phyloP scores from a whole-genome alignment of 2,888 invertebrate genomes.

The Cheilosia vulpina region DNA sequence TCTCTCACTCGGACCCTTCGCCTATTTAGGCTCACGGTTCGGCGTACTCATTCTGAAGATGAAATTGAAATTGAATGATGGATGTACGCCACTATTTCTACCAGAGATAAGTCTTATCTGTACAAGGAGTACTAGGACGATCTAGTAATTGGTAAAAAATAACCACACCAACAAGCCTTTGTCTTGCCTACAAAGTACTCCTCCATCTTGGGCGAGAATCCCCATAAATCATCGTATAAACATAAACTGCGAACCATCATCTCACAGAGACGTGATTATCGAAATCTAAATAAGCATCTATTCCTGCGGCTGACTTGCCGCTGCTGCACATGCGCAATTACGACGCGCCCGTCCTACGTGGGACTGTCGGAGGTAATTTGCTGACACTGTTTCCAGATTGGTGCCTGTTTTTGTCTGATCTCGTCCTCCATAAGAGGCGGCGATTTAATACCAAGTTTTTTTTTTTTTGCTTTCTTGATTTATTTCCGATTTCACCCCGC shows the following conservation, averaged over 20 bases:
- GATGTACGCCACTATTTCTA: too few species aligned
- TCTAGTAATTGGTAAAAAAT: too few species aligned
- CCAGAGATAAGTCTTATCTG: too few species aligned
- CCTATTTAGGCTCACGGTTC: too few species aligned
- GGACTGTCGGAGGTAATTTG: slow-evolving; percentile 66
- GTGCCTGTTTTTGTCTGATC: slow-evolving; percentile 16
- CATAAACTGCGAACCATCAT: slow-evolving; percentile 62
- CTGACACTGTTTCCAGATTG: slow-evolving; percentile 64
- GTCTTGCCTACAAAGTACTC: neutral
- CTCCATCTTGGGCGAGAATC: neutral
- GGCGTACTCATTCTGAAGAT: too few species aligned
- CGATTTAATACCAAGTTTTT: slow-evolving; percentile 20
- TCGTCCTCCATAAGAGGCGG: slow-evolving; percentile 20
- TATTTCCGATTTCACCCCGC: slow-evolving; percentile 71
- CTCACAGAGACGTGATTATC: slow-evolving; percentile 67
- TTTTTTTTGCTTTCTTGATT: slow-evolving; percentile 49
- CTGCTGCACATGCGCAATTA: slow-evolving; percentile 74
- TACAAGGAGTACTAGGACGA: too few species aligned
- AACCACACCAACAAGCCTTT: neutral
- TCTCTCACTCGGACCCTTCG: too few species aligned
- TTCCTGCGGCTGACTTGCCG: slow-evolving; percentile 50
- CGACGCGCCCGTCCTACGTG: slow-evolving; percentile 69
- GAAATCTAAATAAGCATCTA: slow-evolving; percentile 73
- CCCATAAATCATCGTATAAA: slow-evolving; percentile 58
- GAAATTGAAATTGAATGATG: too few species aligned